Evolutionary conservation across 2,888 invertebrate genomes (phyloP), one percentile per base, ranked within the genome.

Genomic region (Thyatira batis): DNA sequence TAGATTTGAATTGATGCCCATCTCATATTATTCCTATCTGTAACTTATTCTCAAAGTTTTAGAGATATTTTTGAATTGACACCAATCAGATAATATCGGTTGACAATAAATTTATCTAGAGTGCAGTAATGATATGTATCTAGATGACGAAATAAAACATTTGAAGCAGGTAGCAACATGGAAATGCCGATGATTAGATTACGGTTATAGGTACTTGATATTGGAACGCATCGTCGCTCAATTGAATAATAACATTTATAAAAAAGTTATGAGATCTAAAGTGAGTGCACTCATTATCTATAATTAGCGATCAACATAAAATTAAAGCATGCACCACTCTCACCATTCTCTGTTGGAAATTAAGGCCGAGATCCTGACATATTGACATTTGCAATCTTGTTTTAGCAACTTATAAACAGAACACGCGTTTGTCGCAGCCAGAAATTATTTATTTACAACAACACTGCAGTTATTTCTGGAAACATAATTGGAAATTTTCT

Each of bases 351-450:
- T 92, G 91, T 86, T 92, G 92, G 90, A 92, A 92, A 84, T 91
- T 92, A 92, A 91, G 90, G 88, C 92, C 91, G 85, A 92, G 89
- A 89, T 92, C 92, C 90, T 91, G 92, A 90, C 92, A 92, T 92
- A 92, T 92, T 92, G 92, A 92, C 92, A 92, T 92, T 92, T 91
- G 92, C 90, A 90, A 89, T 87, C 85, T 82, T 85, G 87, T 89
- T 86, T 75, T 81, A 73, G 71, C 71, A 71, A 82, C 85, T 82
- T 81, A 74, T 69, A 68, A 66, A 73, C 73, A 74, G 71, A 84
- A 85, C 75, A 83, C 65, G 73, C 72, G 69, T 71, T 76, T 67
- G 60, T 76, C 65, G 67, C 63, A 67, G 70, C 56, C 60, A 71
- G 78, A 64, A 65, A 70, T 54, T 64, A 61, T 63, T 69, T 67